Evolutionary conservation across 1,140 invertebrate genomes (phyloP).

Genomic region (Tetranychus urticae): DNA sequence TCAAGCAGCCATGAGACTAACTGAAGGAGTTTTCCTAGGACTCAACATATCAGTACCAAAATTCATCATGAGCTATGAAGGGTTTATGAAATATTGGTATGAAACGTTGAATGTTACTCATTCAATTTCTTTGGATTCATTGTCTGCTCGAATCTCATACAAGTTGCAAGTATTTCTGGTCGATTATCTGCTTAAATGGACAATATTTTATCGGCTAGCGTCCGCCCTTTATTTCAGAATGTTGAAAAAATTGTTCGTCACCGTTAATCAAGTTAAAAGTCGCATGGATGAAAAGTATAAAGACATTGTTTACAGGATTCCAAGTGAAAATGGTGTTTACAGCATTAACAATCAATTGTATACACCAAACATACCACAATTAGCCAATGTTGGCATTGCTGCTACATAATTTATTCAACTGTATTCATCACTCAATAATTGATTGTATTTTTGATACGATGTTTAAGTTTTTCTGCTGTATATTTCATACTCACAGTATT

Average conservation of each 20-base stretch:
- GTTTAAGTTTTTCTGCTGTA: too few species aligned
- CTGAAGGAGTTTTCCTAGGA: constrained; percentile 7
- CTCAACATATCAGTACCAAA: constrained; percentile 1
- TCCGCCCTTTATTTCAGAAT: constrained; percentile 1
- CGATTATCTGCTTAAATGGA: constrained; percentile 1
- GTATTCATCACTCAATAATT: too few species aligned
- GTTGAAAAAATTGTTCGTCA: background rate
- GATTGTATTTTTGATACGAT: too few species aligned
- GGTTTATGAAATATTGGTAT: constrained; percentile 10
- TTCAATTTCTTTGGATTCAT: background rate
- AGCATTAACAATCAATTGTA: background rate
- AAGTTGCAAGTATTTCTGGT: background rate
- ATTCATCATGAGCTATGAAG: constrained; percentile 2
- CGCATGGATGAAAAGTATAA: constrained; percentile 2
- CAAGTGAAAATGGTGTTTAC: background rate
- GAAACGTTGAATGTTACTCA: constrained; percentile 2
- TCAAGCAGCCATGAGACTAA: constrained; percentile 2
- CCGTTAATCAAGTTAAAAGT: background rate
- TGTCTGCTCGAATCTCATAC: background rate
- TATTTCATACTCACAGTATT: too few species aligned
- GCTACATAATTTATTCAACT: background rate
- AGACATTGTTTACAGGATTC: background rate
- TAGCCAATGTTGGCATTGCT: background rate
- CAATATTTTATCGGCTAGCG: background rate
- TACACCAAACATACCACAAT: background rate